Conservation (phyloP, 2,113 vertebrate species). For the Silurus glanis region DNA sequence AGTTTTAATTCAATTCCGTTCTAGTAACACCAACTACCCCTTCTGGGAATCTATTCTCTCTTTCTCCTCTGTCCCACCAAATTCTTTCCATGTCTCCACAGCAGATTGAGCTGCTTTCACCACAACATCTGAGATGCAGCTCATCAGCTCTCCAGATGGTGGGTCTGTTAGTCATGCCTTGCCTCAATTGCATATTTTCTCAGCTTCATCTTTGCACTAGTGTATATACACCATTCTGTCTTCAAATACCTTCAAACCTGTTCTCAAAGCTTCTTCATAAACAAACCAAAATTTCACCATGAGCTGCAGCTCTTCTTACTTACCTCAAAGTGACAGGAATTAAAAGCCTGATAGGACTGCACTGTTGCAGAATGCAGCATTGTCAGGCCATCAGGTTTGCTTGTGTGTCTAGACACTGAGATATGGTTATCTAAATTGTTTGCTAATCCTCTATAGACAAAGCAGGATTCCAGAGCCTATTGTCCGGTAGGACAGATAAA, state of each 20-base stretch:
- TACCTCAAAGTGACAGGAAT: conserved; percentile 37
- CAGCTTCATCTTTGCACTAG: background rate
- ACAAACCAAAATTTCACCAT: conserved; percentile 47
- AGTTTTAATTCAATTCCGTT: background rate
- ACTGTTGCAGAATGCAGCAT: conserved; percentile 60
- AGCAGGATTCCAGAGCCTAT: conserved; percentile 65
- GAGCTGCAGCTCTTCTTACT: conserved; percentile 45
- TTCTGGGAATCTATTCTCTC: background rate
- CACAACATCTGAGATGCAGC: conserved; percentile 19
- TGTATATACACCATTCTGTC: background rate
- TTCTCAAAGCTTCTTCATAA: conserved; percentile 53
- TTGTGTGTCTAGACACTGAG: conserved; percentile 65
- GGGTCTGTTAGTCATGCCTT: conserved; percentile 7
- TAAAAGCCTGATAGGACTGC: conserved; percentile 50
- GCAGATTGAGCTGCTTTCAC: conserved; percentile 27
- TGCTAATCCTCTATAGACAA: conserved; percentile 51
- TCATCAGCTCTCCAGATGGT: conserved; percentile 37
- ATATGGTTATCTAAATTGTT: conserved; percentile 71
- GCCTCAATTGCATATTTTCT: conserved; percentile 2
- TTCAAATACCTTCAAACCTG: conserved; percentile 38
- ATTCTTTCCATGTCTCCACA: conserved; percentile 35
- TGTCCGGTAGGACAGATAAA: conserved; percentile 61
- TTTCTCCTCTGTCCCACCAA: background rate
- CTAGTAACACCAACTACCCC: conserved; percentile 4
- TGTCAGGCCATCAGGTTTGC: conserved; percentile 42